Evolutionary conservation across 2,797 vertebrate genomes (phyloP), one percentile per base, ranked within the genome.

Genomic region (Austrolebias charrua): DNA sequence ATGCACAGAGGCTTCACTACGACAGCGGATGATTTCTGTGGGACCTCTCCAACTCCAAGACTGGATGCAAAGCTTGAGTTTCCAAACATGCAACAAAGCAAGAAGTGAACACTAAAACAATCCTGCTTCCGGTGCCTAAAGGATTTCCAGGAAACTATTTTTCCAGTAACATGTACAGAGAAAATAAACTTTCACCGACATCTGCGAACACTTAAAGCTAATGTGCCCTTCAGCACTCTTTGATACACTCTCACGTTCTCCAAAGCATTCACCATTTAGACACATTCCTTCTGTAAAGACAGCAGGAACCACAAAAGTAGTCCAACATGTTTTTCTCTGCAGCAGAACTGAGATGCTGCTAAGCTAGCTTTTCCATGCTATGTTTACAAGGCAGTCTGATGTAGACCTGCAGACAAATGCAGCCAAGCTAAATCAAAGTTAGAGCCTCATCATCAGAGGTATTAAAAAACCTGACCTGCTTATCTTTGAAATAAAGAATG

Each of bases 141-240:
- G 28, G 61, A 78, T 85, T 91, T 89, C 85, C 83, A 91, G 79
- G 80, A 83, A 88, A 82, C 76, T 64, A 82, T 86, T 89, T 86
- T 89, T 91, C 83, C 82, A 86, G 72, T 85, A 58, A 44, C 60
- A 59, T 71, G 71, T 33, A 79, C 70, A 66, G 79, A 82, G 74
- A 84, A 87, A 84, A 92, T 90, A 86, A 91, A 91, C 89, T 91
- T 91, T 89, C 81, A 70, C 79, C 82, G 90, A 92, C 92, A 94
- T 93, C 92, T 93, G 92, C 69, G 81, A 94, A 90, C 78, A 86
- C 87, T 93, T 93, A 91, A 24, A 74, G 81, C 77, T 88, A 88
- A 91, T 89, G 86, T 89, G 68, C 81, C 87, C 84, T 65, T 83
- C 88, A 82, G 79, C 82, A 81, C 71, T 78, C 84, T 86, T 85